These are phyloP conservation scores for Phylloscopus trochiloides DNA, from an alignment of 2,113 vertebrate genomes.

Conservation along the genomic window DNA sequence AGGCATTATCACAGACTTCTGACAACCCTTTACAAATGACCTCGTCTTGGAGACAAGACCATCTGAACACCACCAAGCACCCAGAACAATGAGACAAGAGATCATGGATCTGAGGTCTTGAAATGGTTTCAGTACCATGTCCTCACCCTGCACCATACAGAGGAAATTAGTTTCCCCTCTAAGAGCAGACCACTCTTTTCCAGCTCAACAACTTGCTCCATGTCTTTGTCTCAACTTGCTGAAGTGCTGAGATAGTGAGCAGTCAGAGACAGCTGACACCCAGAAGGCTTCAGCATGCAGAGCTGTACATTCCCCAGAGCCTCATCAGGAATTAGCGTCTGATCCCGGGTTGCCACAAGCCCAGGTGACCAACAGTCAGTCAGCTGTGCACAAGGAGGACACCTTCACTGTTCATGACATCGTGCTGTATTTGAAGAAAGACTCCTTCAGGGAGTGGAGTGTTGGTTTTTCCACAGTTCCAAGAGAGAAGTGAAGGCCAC, in stretches of 20 bases:
- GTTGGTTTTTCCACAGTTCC: background rate
- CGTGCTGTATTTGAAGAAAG: background rate
- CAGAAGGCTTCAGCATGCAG: background rate
- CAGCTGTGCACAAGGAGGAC: background rate
- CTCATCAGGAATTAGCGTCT: background rate
- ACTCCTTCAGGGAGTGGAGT: background rate
- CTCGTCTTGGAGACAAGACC: background rate
- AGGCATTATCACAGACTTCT: background rate
- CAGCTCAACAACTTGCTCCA: background rate
- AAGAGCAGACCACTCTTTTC: background rate
- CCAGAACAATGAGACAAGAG: background rate
- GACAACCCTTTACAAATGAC: background rate
- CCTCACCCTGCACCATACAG: rapidly evolving
- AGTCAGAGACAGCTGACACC: background rate
- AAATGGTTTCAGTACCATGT: background rate
- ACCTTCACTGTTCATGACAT: background rate
- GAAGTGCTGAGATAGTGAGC: background rate
- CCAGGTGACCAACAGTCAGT: background rate
- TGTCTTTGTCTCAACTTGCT: background rate
- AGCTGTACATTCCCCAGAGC: background rate
- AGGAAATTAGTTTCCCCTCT: background rate
- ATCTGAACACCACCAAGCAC: background rate
- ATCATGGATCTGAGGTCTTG: background rate
- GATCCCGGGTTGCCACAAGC: background rate
- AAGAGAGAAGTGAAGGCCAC: background rate